Base-by-base conservation (phyloP, 2,113 vertebrate genomes). In the Andinoacara biseriatus region DNA sequence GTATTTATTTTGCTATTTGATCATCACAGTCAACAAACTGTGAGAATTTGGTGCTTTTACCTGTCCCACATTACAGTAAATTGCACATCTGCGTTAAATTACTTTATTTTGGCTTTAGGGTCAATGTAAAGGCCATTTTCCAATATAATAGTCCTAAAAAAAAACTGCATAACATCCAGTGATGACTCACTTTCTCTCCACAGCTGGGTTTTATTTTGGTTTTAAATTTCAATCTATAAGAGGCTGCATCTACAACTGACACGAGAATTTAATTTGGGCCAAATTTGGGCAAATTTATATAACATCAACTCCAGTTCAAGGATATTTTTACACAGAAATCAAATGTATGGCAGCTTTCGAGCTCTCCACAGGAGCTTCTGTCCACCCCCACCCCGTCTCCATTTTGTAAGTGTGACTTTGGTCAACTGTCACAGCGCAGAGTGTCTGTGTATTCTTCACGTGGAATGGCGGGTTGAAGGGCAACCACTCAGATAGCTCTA, bases 401-500 rank as follows among this genome's bases (percentile, higher is more conserved):
- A 94, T 94, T 94, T 93, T 92, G 88, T 87, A 83, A 29, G 22
- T 76, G 83, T 77, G 76, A 78, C 86, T 84, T 82, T 78, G 80
- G 81, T 69, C 78, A 52, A 62, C 88, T 29, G 86, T 85, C 86
- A 75, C 62, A 80, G 76, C 33, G 69, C 67, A n/a, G 58, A 31
- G 89, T 29, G 91, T 84, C 40, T 80, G 84, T 22, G 80, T 81
- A 15, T 75, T 84, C 82, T 90, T 76, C 58, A 49, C 58, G 63
- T 90, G 91, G 88, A 91, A 93, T 93, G 93, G 94, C 82, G 92
- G 92, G 86, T 87, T 86, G 91, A 93, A 91, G 88, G 92, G 90
- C 83, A 90, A 82, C 82, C 43, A 84, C 87, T 93, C 84, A 87
- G 95, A 95, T 96, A 96, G 94, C 94, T 91, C 88, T 96, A 96